Base-by-base conservation (phyloP, 2,888 invertebrate genomes). In the Oligia latruncula region DNA sequence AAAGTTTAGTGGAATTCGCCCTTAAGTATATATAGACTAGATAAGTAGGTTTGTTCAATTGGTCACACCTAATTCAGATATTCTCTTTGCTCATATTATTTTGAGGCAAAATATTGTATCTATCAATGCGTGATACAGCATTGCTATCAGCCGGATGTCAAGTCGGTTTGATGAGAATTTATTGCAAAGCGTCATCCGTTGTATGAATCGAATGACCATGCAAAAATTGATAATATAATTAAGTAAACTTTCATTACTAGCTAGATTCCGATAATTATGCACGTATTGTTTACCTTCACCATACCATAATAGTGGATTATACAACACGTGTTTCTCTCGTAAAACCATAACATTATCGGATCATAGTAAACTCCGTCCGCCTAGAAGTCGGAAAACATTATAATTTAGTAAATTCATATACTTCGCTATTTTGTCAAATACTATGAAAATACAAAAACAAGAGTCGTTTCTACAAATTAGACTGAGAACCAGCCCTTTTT, bases 91-190 rank as follows among this genome's bases (percentile, higher is more conserved):
- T 43, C 20, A 55, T 71, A 11, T 8, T 20, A 40, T 67, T 49
- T 71, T 55, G 20, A 43, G 9, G 20, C 20, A 64, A 76, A 76
- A 71, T 77, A 35, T 55, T 46, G 5, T 65, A 20, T 64, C 23
- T 60, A 35, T 58, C 40, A n/a, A 23, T 29, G 23, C 40, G n/a
- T 55, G 64, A 82, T 71, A 43, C 62, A 65, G 35, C 4, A 35
- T n/a, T 15, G 13, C 43, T 80, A 83, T 83, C 82, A 80, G 55
- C 55, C 74, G 84, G 84, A 83, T 80, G 80, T 74, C 70, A 55
- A 66, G 65, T 68, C 67, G 0, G 15, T 67, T 71, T 77, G 71
- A 78, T 78, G 83, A 68, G 72, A 78, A 82, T 82, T 65, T 78
- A 82, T 82, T 82, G 67, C 64, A 20, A 60, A n/a, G 1, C 55